Conservation (phyloP, 1,140 invertebrate genomes). For the Wasmannia auropunctata region DNA sequence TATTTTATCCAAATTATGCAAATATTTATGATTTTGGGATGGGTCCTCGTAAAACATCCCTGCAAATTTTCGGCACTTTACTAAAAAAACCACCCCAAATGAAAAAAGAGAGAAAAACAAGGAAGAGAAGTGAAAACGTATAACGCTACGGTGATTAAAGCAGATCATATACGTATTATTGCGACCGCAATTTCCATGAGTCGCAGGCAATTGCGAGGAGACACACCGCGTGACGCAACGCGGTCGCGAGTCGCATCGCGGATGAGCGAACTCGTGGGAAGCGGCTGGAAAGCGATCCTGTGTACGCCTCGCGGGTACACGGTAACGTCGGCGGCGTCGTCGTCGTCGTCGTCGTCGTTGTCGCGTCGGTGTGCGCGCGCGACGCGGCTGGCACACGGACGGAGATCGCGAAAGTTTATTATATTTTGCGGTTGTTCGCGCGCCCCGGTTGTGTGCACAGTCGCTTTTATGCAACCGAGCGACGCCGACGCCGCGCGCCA, state of each 20-base stretch:
- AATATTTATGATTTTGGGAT: too few relatives aligned
- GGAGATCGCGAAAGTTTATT: slow-evolving; percentile 64
- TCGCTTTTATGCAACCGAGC: slow-evolving; percentile 46
- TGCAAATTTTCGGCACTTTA: too few relatives aligned
- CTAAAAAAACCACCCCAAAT: too few relatives aligned
- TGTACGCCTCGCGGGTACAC: neutral
- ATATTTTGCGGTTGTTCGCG: slow-evolving; percentile 18
- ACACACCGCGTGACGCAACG: slow-evolving; percentile 50
- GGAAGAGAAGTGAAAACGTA: too few relatives aligned
- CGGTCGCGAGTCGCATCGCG: slow-evolving; percentile 25
- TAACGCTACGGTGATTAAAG: neutral
- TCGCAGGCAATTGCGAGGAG: neutral
- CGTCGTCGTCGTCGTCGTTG: neutral
- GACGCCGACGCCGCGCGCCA: too few relatives aligned
- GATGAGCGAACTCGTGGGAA: slow-evolving; percentile 62
- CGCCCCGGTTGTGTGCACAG: slow-evolving; percentile 12
- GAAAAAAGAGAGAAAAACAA: too few relatives aligned
- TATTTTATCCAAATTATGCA: too few relatives aligned
- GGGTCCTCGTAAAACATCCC: too few relatives aligned
- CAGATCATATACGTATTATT: neutral
- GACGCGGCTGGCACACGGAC: too few relatives aligned
- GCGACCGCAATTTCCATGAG: neutral
- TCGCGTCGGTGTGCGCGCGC: too few relatives aligned
- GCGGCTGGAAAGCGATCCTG: slow-evolving; percentile 30
- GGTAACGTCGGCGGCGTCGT: neutral